Evolutionary conservation across 2,113 vertebrate genomes (phyloP), one percentile per base, ranked within the genome.

Genomic region (Sphyrna mokarran): DNA sequence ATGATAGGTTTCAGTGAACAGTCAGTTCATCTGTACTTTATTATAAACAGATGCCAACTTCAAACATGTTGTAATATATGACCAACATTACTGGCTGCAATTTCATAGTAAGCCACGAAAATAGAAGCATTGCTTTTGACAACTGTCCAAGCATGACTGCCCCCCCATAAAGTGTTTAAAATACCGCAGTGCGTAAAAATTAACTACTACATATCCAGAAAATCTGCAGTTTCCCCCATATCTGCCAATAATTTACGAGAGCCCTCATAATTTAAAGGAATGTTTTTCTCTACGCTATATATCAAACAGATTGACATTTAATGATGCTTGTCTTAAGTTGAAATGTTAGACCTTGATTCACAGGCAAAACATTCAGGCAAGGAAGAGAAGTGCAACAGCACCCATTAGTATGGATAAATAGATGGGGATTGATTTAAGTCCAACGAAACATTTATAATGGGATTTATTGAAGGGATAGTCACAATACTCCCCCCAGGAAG

Each of bases 11-110:
- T 93, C 89, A 93, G 61, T 66, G 89, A 68, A 66, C 89, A 93
- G n/a, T 33, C n/a, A n/a, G 20, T 66, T 63, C 89, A 93, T 93
- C 89, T 93, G 89, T 66, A 93, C 33, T 93, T 93, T 93, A 93
- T 93, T 93, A 93, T 93, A 93, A 93, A 93, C 89, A 93, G 89
- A 93, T 93, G 89, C 61, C 61, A 93, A 93, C 89, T 93, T 93
- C 89, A 93, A 93, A 93, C 89, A 93, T 66, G 29, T 91, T 91
- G 61, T 90, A 90, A 90, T 90, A 90, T 91, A 91, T 20, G 18
- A 93, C 18, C n/a, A 93, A 93, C n/a, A n/a, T 66, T 37, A 93
- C 89, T 93, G 33, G 61, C 89, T 93, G 89, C 89, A 93, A 66
- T 93, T 93, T 93, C 89, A 93, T 63, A 66, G 89, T 37, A 66